A percentile compares a stretch with the other conserved stretches of the same genome.
phyloP scores from a whole-genome alignment of 1,140 invertebrate genomes.

The Sycophila sp. region DNA sequence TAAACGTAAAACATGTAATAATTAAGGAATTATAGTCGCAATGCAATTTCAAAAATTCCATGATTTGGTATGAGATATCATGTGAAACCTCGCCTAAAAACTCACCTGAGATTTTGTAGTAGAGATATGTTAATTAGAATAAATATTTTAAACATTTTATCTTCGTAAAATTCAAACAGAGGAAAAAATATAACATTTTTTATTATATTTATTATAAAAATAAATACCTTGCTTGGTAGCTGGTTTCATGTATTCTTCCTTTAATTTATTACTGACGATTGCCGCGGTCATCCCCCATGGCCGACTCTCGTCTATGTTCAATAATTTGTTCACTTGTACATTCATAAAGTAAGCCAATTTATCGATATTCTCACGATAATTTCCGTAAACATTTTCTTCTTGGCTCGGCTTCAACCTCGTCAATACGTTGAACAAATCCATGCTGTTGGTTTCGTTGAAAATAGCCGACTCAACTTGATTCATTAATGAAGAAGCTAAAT shows the following conservation, averaged over 20 bases:
- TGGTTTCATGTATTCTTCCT: not conserved
- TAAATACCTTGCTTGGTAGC: not conserved
- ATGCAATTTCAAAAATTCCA: no score
- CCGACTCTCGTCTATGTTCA: not conserved
- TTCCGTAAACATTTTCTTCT: not conserved
- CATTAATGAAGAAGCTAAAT: slow-evolving; percentile 73
- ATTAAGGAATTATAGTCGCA: no score
- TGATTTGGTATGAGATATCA: no score
- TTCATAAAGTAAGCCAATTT: not conserved
- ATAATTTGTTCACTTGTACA: not conserved
- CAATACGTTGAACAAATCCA: slow-evolving; percentile 86
- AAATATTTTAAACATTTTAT: no score
- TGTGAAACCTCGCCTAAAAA: no score
- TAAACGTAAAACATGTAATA: no score
- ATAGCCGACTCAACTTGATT: slow-evolving; percentile 71
- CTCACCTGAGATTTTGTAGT: no score
- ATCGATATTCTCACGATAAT: slow-evolving; percentile 71
- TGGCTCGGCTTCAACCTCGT: slow-evolving; percentile 34
- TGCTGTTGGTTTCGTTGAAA: slow-evolving; percentile 67
- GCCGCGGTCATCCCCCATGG: slow-evolving; percentile 66
- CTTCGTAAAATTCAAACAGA: no score
- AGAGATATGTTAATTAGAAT: no score
- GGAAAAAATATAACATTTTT: no score
- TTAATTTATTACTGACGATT: not conserved
- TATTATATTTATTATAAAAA: no score